Conservation (phyloP, 2,888 invertebrate species). For the Drosophila fungiperda region DNA sequence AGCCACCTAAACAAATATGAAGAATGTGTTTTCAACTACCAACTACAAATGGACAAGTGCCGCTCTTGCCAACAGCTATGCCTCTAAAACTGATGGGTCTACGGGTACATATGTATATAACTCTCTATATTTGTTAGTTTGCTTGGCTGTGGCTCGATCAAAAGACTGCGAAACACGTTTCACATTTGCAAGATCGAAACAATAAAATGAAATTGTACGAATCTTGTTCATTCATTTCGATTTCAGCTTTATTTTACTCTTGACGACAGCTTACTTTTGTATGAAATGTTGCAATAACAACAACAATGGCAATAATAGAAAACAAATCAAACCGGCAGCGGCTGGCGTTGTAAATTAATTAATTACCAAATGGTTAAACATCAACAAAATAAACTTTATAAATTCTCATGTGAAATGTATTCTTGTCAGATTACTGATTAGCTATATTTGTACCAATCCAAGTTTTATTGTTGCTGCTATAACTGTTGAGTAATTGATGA, state of each 20-base stretch:
- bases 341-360: constrained; percentile 47
- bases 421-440: background rate
- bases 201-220: constrained; percentile 34
- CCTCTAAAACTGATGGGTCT: constrained; percentile 2
- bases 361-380: constrained; percentile 39
- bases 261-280: constrained; percentile 54
- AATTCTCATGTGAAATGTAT: constrained; percentile 10
- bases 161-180: constrained; percentile 60
- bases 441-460: background rate
- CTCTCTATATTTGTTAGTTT: constrained; percentile 7
- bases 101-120: background rate
- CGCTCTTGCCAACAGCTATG: constrained; percentile 8
- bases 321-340: constrained; percentile 44
- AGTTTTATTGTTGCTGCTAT: background rate
- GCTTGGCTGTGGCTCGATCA: constrained; percentile 4
- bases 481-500: constrained; percentile 1
- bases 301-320: constrained; percentile 13
- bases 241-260: constrained; percentile 42
- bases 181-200: constrained; percentile 30
- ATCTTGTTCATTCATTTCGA: constrained; percentile 43
- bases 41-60: constrained; percentile 44
- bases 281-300: constrained; percentile 36
- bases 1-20: constrained; percentile 47
- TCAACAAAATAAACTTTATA: constrained; percentile 5
- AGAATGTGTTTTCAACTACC: constrained; percentile 29